Conservation (phyloP, 2,113 vertebrate species). For the Platysteira castanea region DNA sequence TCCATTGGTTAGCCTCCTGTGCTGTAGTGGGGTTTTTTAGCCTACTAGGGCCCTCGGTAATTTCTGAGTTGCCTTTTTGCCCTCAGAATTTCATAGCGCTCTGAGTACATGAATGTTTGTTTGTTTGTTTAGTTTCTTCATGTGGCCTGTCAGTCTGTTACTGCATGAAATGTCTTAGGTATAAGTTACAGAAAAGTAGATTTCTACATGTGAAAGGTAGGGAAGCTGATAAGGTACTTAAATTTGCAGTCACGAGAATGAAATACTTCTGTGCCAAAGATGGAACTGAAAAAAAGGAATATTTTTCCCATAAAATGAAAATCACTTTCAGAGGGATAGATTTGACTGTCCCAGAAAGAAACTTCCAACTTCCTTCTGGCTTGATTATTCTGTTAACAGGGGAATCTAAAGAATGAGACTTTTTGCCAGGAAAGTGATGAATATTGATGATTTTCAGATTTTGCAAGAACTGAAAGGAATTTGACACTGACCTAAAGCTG, state of each 20-base stretch:
- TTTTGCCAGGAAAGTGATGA: background rate
- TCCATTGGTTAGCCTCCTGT: background rate
- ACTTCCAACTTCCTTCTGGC: background rate
- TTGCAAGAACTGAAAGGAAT: background rate
- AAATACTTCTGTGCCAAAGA: background rate
- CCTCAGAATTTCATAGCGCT: background rate
- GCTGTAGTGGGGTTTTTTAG: background rate
- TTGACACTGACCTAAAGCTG: background rate
- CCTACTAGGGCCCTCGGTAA: background rate
- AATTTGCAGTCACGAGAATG: background rate
- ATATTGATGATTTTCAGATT: constrained; percentile 17
- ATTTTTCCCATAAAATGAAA: background rate
- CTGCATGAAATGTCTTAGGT: background rate
- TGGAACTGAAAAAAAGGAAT: background rate
- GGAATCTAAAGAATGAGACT: constrained; percentile 22
- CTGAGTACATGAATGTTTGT: background rate
- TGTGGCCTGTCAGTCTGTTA: background rate
- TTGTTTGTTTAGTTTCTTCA: background rate
- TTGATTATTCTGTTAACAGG: background rate
- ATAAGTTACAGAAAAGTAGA: background rate
- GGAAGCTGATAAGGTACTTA: background rate
- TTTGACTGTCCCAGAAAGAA: background rate
- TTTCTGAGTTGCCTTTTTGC: background rate
- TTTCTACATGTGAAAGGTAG: background rate
- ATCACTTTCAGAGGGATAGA: background rate